Base-by-base conservation (phyloP, 2,797 vertebrate genomes). In the Sebastes glaucus region DNA sequence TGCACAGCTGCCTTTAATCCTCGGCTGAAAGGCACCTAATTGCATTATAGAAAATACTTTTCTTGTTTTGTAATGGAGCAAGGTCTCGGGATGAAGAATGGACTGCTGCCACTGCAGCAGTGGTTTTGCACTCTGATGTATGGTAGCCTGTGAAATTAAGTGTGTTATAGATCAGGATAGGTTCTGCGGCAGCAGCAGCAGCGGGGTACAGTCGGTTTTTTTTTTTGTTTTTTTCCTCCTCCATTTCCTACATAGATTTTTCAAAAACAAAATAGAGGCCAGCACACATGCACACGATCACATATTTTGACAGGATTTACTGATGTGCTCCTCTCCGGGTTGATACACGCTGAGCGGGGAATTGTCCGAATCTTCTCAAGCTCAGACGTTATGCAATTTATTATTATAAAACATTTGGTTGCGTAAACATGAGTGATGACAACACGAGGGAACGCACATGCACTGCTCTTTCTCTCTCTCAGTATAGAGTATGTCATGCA, bases 1-100 rank as follows among this genome's bases (percentile, higher is more conserved):
- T 77, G 57, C 57, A 90, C 92, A 94, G 90, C 93, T 94, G 93
- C 84, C 85, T 92, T 91, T 88, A 90, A 94, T 93, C 71, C 32
- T 81, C 64, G 74, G 57, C 77, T 82, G 85, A 90, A 78, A 91
- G 72, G 76, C 77, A 76, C 64, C 63, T 76, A 88, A 91, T 83
- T 84, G 32, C 84, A 85, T 88, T 89, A 87, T 20, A 78, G 74
- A 87, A 52, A 91, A 93, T 92, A 83, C 67, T 90, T 92, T 85
- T 71, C 82, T 86, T 90, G 71, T 83, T 91, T 91, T 82, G 88
- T 83, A 88, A 91, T 86, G 81, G 73, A 80, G 74, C 42, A 65
- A 32, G 72, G 28, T 88, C 72, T 78, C 53, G 61, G 77, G 80
- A 87, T 79, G 28, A 75, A 71, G 33, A 80, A 80, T 85, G 69